phyloP scores from a whole-genome alignment of 2,797 vertebrate genomes.

The Coreius guichenoti region DNA sequence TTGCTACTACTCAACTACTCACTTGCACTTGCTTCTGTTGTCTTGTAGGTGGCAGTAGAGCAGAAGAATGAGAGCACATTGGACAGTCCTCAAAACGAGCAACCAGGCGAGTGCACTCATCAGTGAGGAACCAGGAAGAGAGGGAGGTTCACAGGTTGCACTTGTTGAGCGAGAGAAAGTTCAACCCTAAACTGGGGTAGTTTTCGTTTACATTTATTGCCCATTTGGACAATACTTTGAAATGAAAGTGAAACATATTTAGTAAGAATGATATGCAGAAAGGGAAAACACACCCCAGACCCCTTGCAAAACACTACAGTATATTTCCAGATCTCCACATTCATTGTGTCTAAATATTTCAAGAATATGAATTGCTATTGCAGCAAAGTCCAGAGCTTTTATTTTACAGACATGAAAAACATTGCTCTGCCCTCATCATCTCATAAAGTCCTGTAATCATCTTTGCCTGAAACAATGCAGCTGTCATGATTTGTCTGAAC shows the following conservation, averaged over 20 bases:
- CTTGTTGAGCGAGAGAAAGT: slow-evolving; percentile 33
- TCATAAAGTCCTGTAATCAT: not conserved
- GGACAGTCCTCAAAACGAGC: slow-evolving; percentile 71
- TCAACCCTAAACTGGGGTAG: not conserved
- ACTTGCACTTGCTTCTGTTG: slow-evolving; percentile 34
- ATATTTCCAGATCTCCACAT: not conserved
- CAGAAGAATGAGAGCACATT: slow-evolving; percentile 79
- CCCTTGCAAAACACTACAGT: not conserved
- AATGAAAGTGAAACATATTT: not conserved
- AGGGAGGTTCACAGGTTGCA: slow-evolving; percentile 35
- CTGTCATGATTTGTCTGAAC: not conserved
- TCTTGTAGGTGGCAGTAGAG: slow-evolving; percentile 85
- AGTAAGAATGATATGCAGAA: not conserved
- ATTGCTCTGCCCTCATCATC: not conserved
- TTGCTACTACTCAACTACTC: slow-evolving; percentile 3
- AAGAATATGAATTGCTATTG: not conserved
- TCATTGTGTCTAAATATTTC: not conserved
- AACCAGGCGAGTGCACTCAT: slow-evolving; percentile 77
- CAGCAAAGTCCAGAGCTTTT: not conserved
- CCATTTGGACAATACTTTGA: slow-evolving; percentile 3
- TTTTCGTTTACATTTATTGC: slow-evolving; percentile 47
- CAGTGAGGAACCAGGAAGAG: slow-evolving; percentile 74
- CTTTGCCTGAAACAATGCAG: not conserved
- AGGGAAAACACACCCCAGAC: not conserved
- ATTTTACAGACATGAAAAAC: not conserved